These are phyloP conservation scores for Kryptolebias marmoratus DNA, from an alignment of 2,113 vertebrate species.

Conservation along the genomic window DNA sequence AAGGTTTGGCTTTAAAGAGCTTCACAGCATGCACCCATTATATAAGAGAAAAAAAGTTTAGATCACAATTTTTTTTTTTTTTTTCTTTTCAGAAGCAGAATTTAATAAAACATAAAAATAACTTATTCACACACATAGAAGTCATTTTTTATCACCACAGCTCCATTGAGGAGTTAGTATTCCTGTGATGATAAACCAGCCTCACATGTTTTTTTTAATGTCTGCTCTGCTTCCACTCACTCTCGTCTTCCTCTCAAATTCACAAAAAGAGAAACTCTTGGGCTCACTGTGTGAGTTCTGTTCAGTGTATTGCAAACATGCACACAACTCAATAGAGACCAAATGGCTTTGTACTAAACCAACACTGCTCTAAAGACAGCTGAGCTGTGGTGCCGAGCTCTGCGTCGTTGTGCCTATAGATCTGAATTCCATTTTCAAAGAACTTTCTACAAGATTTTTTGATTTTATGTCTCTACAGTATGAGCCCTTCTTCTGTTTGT, in stretches of 20 bases:
- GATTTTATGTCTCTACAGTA: not conserved
- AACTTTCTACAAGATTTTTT: constrained; percentile 9
- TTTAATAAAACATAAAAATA: not conserved
- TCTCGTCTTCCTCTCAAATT: constrained; percentile 35
- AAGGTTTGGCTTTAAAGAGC: no score
- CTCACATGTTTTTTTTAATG: constrained; percentile 37
- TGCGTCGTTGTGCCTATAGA: constrained; percentile 4
- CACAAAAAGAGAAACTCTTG: constrained; percentile 37
- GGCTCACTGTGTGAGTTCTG: constrained; percentile 36
- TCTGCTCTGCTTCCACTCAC: constrained; percentile 28
- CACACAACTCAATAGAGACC: constrained; percentile 41
- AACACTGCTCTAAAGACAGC: constrained; percentile 43
- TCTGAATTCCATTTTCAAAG: not conserved
- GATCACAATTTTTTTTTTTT: not conserved
- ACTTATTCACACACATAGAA: not conserved
- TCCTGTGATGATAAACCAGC: constrained; percentile 14
- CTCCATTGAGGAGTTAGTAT: constrained; percentile 7
- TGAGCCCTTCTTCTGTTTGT: constrained; percentile 11
- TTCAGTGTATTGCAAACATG: constrained; percentile 27
- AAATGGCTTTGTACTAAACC: constrained; percentile 55
- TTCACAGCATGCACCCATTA: no score
- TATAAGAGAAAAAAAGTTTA: not conserved
- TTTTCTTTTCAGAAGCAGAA: constrained; percentile 1
- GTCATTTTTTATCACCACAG: not conserved
- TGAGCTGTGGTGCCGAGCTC: constrained; percentile 8